Evolutionary conservation across 1,140 invertebrate species (phyloP), one percentile per base, ranked within the genome.

Genomic region (Heterodera carotae): DNA sequence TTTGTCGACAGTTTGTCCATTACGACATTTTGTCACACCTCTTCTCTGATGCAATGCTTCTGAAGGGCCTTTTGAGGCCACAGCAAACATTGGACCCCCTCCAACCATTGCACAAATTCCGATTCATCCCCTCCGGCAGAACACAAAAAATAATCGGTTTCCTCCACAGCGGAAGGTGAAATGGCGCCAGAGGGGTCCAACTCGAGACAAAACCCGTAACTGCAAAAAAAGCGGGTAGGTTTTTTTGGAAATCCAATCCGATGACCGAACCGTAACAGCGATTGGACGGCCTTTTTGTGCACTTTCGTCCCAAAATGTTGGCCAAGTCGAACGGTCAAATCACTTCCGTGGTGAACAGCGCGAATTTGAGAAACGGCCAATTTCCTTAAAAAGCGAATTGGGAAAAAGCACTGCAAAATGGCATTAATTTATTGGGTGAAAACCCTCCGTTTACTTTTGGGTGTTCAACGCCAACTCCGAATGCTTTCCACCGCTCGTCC

Each of bases 241-340:
- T n/a, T n/a, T n/a, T n/a, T n/a, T n/a, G n/a, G n/a, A n/a, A n/a
- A n/a, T n/a, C n/a, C n/a, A n/a, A n/a, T n/a, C n/a, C n/a, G 53
- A 25, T 4, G 67, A 64, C 22, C 34, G 22, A 8, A 77, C 39
- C n/a, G 80, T 8, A 53, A 48, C 29, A 59, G 22, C 6, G 56
- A 69, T 18, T 79, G 78, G 69, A 43, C 2, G 39, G 64, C 70
- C 36, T 81, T 81, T 43, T 81, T 81, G 15, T 70, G 74, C 6
- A 78, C 56, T 43, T 81, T 81, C 1, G 33, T 36, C 25, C 73
- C 78, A 36, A 64, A 59, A 66, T 76, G 80, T 59, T 81, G 80
- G 22, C 36, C 39, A 36, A 81, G 48, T 56, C 48, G 74, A 18
- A 71, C 67, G 31, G 29, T 81, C 66, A 81, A 81, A 56, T 81